These are phyloP conservation scores for Phrynosoma blainvillii DNA, from an alignment of 2,113 vertebrate genomes.

Conservation along the genomic window DNA sequence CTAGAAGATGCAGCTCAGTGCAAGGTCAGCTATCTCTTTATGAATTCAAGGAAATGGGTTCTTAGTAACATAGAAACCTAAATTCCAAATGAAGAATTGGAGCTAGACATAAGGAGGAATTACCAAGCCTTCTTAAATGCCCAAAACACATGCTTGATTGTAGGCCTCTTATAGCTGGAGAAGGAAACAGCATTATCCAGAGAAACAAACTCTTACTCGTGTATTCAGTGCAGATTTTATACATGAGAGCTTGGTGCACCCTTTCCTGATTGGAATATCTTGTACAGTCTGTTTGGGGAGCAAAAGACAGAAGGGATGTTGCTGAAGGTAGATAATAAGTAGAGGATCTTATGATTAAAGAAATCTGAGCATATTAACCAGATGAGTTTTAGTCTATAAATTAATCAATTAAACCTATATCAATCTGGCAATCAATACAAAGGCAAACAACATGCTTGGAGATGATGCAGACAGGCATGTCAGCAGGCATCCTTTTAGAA, in stretches of 20 bases:
- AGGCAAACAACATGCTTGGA: background rate
- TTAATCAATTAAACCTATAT: background rate
- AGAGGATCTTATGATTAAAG: background rate
- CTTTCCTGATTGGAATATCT: background rate
- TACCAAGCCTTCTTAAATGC: rapidly evolving
- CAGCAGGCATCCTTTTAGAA: background rate
- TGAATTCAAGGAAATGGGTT: background rate
- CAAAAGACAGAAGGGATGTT: background rate
- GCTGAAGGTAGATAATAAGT: background rate
- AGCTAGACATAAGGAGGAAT: background rate
- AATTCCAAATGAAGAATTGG: background rate
- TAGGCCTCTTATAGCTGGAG: background rate
- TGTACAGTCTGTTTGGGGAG: background rate
- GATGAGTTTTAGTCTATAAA: background rate
- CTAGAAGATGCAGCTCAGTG: background rate
- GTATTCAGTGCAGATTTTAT: slow-evolving; percentile 9
- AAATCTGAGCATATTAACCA: background rate
- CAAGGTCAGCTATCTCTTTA: background rate
- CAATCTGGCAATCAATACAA: background rate
- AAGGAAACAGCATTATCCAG: background rate
- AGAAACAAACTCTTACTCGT: background rate
- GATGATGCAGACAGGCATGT: background rate
- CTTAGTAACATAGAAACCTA: background rate
- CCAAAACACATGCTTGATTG: background rate
- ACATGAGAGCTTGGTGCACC: background rate